Conservation (phyloP, 2,113 vertebrate species). For the Rhinoderma darwinii region DNA sequence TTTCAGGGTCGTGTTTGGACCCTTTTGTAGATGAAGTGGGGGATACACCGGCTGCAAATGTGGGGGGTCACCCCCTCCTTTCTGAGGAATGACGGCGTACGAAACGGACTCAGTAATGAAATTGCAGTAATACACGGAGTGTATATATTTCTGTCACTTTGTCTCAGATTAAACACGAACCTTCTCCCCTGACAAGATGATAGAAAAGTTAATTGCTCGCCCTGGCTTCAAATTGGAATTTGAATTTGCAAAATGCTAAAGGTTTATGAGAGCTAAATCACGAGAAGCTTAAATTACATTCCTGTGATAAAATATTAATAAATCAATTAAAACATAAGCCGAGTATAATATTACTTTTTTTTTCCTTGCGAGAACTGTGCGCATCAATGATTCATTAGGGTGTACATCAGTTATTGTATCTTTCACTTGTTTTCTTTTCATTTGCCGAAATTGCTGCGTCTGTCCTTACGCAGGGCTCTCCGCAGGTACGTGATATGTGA, state of each 20-base stretch:
- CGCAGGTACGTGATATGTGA: not conserved
- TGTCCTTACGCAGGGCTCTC: not conserved
- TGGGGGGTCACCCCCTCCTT: not conserved
- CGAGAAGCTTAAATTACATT: constrained; percentile 90
- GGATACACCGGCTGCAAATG: not conserved
- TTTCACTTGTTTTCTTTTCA: constrained; percentile 81
- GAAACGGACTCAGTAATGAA: not conserved
- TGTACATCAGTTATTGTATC: constrained; percentile 86
- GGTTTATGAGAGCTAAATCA: constrained; percentile 91
- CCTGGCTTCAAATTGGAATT: constrained; percentile 90
- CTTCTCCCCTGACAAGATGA: constrained; percentile 88
- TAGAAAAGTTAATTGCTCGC: constrained; percentile 90
- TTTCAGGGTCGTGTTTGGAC: not conserved
- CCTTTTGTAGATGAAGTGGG: not conserved
- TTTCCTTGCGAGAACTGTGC: constrained; percentile 79
- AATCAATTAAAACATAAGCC: constrained; percentile 91
- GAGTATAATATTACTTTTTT: constrained; percentile 86
- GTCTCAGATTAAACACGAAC: constrained; percentile 88
- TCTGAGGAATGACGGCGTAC: not conserved
- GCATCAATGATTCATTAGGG: constrained; percentile 87
- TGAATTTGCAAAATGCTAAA: constrained; percentile 91
- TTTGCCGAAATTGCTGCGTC: not conserved
- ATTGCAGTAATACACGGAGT: constrained; percentile 81
- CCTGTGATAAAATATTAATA: constrained; percentile 91
- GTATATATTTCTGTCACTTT: constrained; percentile 89